phyloP scores from a whole-genome alignment of 1,140 invertebrate species.

The Amyelois transitella region DNA sequence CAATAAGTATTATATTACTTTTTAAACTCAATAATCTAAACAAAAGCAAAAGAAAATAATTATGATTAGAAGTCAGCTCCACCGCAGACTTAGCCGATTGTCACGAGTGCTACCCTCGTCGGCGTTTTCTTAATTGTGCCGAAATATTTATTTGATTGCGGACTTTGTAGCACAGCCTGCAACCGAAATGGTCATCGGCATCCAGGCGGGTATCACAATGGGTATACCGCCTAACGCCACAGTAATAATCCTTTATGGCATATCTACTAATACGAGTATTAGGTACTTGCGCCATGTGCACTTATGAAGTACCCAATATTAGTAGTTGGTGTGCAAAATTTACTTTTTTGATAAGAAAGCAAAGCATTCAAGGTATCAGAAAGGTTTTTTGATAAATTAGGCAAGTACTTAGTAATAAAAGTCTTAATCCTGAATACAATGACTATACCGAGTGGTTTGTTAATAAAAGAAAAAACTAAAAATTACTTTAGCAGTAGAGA shows the following conservation, averaged over 20 bases:
- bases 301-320: neutral
- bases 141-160: constrained; percentile 75
- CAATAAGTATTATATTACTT: no score
- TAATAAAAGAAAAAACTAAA: no score
- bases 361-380: no score
- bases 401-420: no score
- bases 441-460: no score
- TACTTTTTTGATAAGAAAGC: neutral
- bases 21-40: neutral
- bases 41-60: neutral
- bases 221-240: constrained; percentile 17
- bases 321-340: no score
- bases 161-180: constrained; percentile 62
- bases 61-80: constrained; percentile 28
- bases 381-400: no score
- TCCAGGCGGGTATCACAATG: constrained; percentile 60
- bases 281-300: neutral
- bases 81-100: constrained; percentile 43
- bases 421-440: no score
- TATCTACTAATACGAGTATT: no score
- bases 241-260: neutral
- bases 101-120: constrained; percentile 69
- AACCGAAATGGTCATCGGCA: constrained; percentile 73
- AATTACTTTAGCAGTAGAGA: no score
- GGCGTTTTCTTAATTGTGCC: constrained; percentile 74